Percentiles rank a stretch among this genome's conserved stretches.
Evolutionary conservation across 2,113 vertebrate genomes (phyloP).

Genomic region (Neodontobutis hainanensis): DNA sequence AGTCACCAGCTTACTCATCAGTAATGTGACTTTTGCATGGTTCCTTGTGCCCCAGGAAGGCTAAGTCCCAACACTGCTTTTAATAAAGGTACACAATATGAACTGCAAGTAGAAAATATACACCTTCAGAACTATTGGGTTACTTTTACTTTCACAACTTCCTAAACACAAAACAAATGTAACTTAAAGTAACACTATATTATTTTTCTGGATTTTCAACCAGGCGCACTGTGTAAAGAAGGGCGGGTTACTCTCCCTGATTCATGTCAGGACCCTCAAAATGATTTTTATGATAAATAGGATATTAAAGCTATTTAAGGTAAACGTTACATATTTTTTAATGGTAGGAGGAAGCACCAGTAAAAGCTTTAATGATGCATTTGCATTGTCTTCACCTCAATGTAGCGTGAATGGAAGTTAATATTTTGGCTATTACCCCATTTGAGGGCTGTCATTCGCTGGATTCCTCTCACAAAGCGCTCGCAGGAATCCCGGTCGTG

Average conservation of each 20-base stretch:
- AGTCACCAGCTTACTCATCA: conserved; percentile 57
- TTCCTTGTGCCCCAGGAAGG: not conserved
- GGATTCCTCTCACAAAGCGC: conserved; percentile 55
- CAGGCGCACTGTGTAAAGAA: no score
- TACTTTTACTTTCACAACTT: not conserved
- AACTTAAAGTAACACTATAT: no score
- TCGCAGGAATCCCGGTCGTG: conserved; percentile 47
- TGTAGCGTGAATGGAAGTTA: not conserved
- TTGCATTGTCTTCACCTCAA: not conserved
- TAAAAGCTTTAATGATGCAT: not conserved
- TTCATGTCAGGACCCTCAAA: no score
- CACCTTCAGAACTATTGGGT: not conserved
- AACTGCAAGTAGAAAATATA: conserved; percentile 6
- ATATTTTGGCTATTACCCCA: conserved; percentile 26
- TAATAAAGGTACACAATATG: conserved; percentile 2
- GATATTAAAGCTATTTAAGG: no score
- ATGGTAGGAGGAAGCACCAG: no score
- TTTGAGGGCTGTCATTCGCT: conserved; percentile 45
- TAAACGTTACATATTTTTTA: no score
- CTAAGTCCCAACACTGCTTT: conserved; percentile 5
- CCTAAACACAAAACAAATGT: no score
- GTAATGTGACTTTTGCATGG: conserved; percentile 19
- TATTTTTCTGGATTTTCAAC: no score
- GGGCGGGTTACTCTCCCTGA: no score
- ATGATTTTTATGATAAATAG: no score